Base-by-base conservation (phyloP, 2,113 vertebrate species). In the Pampusana beccarii region DNA sequence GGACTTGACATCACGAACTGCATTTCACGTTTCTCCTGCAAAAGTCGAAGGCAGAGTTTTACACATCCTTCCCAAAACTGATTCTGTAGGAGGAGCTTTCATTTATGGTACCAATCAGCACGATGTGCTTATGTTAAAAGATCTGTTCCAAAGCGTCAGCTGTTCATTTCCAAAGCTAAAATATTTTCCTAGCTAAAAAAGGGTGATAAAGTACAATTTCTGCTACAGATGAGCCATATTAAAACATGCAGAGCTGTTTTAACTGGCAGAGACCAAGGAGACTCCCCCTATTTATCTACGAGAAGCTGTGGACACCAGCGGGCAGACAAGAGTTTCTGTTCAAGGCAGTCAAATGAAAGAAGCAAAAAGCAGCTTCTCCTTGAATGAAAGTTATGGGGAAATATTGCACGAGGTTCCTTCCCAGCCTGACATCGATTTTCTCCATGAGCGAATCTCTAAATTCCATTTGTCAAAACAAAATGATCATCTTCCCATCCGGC, bases 401-500 rank as follows among this genome's bases (percentile, higher is more conserved):
- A 73, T 82, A 95, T 34, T 78, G 36, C 74, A 90, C 1, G 14
- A 91, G 62, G 61, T 60, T 79, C 78, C 70, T 69, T 91, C 58
- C 74, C 56, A 44, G 60, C 38, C 81, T 24, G 36, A 57, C 72
- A 50, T 24, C 2, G 19, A 56, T 66, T 48, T 81, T 72, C 61
- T 93, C 61, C 40, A 23, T 74, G 51, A 91, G 31, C 64, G 72
- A 53, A 65, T 58, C 78, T 95, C 67, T 4, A 1, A 92, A 82
- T 87, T 78, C 86, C 67, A 91, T 93, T 82, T 91, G 29, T 92
- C 66, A 91, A 87, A 93, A 70, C 64, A 90, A 66, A 62, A 78
- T 75, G 3, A 48, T 46, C 67, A 90, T 86, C 89, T 95, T 91
- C 80, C 56, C 80, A 67, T 74, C 42, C 54, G 21, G 79, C 67